Base-by-base conservation (phyloP, 2,797 vertebrate species). In the Enteromius trimaculatus region DNA sequence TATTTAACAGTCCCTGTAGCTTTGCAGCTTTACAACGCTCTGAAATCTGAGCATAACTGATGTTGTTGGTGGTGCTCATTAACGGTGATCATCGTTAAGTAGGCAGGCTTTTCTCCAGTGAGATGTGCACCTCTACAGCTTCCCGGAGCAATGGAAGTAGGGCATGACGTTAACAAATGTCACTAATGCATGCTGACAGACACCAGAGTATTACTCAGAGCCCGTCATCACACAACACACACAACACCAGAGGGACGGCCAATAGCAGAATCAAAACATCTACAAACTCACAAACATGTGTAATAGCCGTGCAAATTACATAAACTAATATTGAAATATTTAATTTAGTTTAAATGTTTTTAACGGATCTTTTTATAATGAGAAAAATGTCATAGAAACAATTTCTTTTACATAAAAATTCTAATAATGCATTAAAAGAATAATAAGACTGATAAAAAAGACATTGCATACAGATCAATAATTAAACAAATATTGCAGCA, bases 141-240 rank as follows among this genome's bases (percentile, higher is more conserved):
- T 58, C 21, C 55, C 55, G 34, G 77, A 76, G 68, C 78, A 80
- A 44, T 74, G 80, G 81, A 86, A 88, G 77, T 88, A 86, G 84
- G 80, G 77, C 75, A 65, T 82, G 77, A 86, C 64, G 85, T 81
- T 87, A 87, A 83, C 86, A 89, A 86, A 85, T 87, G 88, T 84
- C 88, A 86, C 85, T 87, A 86, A 89, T 86, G 86, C 49, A 76
- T 49, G 51, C 64, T 85, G 87, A 88, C 88, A 90, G 87, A 86
- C 85, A 86, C 76, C 84, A 83, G 68, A 82, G 84, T 81, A 81
- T 83, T 85, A 87, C 82, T 84, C 80, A 82, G 80, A 86, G 44
- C 21, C 62, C 53, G 8, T 62, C 76, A 79, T 16, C 3, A 53
- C 82, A 86, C 58, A 71, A 78, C 42, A 72, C 65, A 76, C 53